These are phyloP conservation scores for Acanthurus tractus DNA, from an alignment of 2,797 vertebrate species.

Conservation along the genomic window DNA sequence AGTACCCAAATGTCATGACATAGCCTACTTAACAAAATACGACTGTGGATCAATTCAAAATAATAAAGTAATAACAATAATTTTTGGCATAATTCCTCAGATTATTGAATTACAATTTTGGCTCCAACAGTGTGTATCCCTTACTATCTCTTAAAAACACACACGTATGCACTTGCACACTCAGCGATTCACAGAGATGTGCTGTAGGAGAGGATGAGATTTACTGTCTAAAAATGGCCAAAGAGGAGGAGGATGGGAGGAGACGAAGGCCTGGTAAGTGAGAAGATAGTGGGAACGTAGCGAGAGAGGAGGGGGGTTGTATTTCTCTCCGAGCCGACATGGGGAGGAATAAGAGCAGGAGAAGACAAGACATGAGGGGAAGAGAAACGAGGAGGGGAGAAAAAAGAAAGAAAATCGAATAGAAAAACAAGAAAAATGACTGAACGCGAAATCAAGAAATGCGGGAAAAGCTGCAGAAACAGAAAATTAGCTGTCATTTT, in stretches of 20 bases:
- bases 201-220: slow-evolving; percentile 66
- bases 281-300: slow-evolving; percentile 61
- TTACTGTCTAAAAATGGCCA: slow-evolving; percentile 80
- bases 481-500: slow-evolving; percentile 70
- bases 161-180: slow-evolving; percentile 21
- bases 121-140: not conserved
- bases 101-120: too few species aligned
- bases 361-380: slow-evolving; percentile 26
- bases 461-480: not conserved
- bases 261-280: slow-evolving; percentile 52
- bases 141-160: slow-evolving; percentile 39
- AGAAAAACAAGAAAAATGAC: slow-evolving; percentile 9
- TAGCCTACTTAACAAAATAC: too few species aligned
- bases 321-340: slow-evolving; percentile 45
- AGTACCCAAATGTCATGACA: too few species aligned
- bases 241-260: slow-evolving; percentile 47
- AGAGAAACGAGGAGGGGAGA: not conserved
- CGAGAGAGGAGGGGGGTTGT: slow-evolving; percentile 12
- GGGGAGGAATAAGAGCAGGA: slow-evolving; percentile 28
- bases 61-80: too few species aligned
- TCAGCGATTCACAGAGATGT: slow-evolving; percentile 46
- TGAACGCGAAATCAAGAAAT: slow-evolving; percentile 28
- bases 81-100: too few species aligned
- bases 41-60: too few species aligned
- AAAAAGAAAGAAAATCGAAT: slow-evolving; percentile 12